Evolutionary conservation across 2,888 invertebrate species (phyloP).

Genomic region (Drosophila kambysellisi): DNA sequence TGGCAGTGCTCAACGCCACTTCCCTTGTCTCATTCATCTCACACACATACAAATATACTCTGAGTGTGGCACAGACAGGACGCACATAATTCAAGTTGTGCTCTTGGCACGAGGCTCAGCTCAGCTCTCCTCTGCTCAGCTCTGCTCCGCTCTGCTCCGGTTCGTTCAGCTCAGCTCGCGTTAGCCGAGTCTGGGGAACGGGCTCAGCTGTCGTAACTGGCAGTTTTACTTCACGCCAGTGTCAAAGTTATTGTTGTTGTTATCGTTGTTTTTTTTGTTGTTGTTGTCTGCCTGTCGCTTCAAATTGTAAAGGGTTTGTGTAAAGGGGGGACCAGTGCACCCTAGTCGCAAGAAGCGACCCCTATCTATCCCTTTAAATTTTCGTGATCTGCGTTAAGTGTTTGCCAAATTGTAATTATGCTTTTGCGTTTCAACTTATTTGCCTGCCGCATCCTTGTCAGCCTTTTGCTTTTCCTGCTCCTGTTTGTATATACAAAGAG

Average conservation of each 20-base stretch:
- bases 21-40: slow-evolving; percentile 75
- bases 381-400: slow-evolving; percentile 68
- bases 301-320: slow-evolving; percentile 52
- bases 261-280: slow-evolving; percentile 1
- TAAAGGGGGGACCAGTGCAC: slow-evolving; percentile 22
- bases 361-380: slow-evolving; percentile 45
- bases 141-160: slow-evolving; percentile 20
- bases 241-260: slow-evolving; percentile 21
- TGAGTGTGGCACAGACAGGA: slow-evolving; percentile 50
- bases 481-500: slow-evolving; percentile 37
- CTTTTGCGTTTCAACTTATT: slow-evolving; percentile 68
- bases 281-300: slow-evolving; percentile 48
- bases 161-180: slow-evolving; percentile 3
- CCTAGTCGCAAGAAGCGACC: slow-evolving; percentile 35
- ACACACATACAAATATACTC: slow-evolving; percentile 12
- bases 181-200: slow-evolving; percentile 39
- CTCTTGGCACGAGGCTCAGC: slow-evolving; percentile 64
- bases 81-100: slow-evolving; percentile 76
- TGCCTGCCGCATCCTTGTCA: slow-evolving; percentile 29
- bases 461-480: slow-evolving; percentile 12
- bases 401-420: slow-evolving; percentile 79
- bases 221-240: slow-evolving; percentile 74
- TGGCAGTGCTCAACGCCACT: slow-evolving; percentile 76
- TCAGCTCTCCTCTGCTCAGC: slow-evolving; percentile 22
- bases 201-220: slow-evolving; percentile 74